These are phyloP conservation scores for Dendrocopos noguchii DNA, from an alignment of 2,113 vertebrate genomes.

Conservation along the genomic window DNA sequence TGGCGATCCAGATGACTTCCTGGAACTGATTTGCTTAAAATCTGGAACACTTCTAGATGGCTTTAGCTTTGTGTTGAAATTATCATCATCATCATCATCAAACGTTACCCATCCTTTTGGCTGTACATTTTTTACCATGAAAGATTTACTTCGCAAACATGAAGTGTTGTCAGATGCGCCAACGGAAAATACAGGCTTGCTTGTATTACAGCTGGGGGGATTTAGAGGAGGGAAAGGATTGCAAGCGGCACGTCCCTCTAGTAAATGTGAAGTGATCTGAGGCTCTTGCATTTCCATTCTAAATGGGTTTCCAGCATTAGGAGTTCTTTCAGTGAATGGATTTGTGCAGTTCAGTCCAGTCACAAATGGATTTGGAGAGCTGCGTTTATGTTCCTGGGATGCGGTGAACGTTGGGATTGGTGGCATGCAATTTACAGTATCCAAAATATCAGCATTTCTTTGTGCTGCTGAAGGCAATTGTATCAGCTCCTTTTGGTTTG, in stretches of 20 bases:
- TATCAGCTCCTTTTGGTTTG: constrained; percentile 70
- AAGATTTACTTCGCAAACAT: constrained; percentile 44
- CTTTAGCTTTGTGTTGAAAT: constrained; percentile 46
- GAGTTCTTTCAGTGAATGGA: constrained; percentile 80
- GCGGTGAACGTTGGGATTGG: constrained; percentile 77
- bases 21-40: constrained; percentile 16
- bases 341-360: constrained; percentile 79
- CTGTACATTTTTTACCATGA: constrained; percentile 35
- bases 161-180: constrained; percentile 53
- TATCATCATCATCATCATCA: constrained; percentile 78
- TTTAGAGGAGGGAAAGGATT: constrained; percentile 51
- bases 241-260: constrained; percentile 52
- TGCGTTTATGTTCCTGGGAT: constrained; percentile 79
- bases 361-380: constrained; percentile 79
- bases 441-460: constrained; percentile 39
- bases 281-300: constrained; percentile 38
- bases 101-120: constrained; percentile 91
- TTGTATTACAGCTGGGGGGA: constrained; percentile 12
- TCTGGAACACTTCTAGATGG: constrained; percentile 27
- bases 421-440: constrained; percentile 72
- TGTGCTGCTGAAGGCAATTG: constrained; percentile 75
- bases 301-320: constrained; percentile 75
- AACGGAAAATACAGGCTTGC: constrained; percentile 55
- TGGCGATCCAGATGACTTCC: constrained; percentile 7
- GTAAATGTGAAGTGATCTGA: constrained; percentile 61